A percentile compares a stretch with the other conserved stretches of the same genome.
phyloP scores from a whole-genome alignment of 2,888 invertebrate genomes.

The Morinoia aosen region DNA sequence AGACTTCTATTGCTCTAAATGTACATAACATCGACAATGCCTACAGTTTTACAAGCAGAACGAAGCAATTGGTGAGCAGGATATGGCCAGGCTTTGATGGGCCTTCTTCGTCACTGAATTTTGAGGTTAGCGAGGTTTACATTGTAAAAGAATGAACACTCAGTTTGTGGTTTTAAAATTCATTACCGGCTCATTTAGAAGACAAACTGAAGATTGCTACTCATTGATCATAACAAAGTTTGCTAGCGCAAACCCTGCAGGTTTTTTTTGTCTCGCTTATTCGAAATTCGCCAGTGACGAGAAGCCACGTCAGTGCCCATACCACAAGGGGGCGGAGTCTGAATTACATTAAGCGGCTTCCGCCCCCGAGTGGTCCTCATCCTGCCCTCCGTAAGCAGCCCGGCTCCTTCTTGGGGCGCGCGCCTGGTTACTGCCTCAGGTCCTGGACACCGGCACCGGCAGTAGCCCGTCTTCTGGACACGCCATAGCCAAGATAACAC shows the following conservation, averaged over 20 bases:
- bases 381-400: conserved; percentile 30
- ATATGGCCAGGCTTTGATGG: conserved; percentile 30
- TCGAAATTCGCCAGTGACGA: conserved; percentile 39
- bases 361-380: conserved; percentile 48
- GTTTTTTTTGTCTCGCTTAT: not conserved
- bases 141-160: not conserved
- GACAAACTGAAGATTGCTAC: not conserved
- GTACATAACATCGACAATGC: not conserved
- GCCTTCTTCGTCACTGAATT: not conserved
- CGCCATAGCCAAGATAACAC: conserved; percentile 2
- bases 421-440: not conserved
- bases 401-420: not conserved
- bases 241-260: not conserved
- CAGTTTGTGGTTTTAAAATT: not conserved
- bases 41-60: not conserved
- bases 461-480: not conserved
- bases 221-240: not conserved
- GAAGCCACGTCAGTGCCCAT: conserved; percentile 45
- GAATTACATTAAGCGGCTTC: conserved; percentile 27
- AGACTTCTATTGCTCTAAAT: not conserved
- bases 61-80: conserved; percentile 31
- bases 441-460: not conserved
- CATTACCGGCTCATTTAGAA: conserved; percentile 2
- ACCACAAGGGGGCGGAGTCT: conserved; percentile 51
- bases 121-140: not conserved